Base-by-base conservation (phyloP, 1,140 invertebrate genomes). In the Rhyzopertha dominica region DNA sequence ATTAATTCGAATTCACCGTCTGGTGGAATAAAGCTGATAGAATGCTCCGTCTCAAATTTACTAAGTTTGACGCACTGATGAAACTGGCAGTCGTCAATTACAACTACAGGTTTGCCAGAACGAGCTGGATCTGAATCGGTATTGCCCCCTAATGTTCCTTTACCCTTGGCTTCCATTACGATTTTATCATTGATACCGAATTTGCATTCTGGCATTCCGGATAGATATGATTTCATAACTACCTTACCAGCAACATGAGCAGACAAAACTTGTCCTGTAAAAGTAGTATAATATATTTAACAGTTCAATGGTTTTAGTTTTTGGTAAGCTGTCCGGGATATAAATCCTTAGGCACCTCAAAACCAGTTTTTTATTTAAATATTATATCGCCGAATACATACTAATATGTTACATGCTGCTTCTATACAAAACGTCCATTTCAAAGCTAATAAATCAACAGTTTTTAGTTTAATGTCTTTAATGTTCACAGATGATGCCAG, bases 151-250 rank as follows among this genome's bases (percentile, higher is more conserved):
- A 84, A 72, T 2, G 78, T 76, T 5, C 77, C 77, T 63, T 81
- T 86, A 4, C 93, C 91, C 70, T 98, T 99, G 0, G 87, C 89
- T 60, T 99, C 97, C 89, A 99, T 96, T 0, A 98, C 90, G 42
- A 99, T 90, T 72, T 99, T 99, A 63, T 99, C 97, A 63, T 99
- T 99, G 59, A 99, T 99, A 10, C 97, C 97, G 74, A 99, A 99
- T 74, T 99, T 99, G 73, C 97, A 99, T 68, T 99, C 97, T 0
- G 97, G 97, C 97, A 99, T 99, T 18, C 97, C 97, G 25, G 94
- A 98, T 18, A 99, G 72, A 67, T 98, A 99, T 0, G 94, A 97
- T 71, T 99, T 99, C 96, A 99, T 99, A 0, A 99, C 90, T 25
- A 99, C 95, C 69, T 97, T 97, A 23, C 97, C 97, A 47, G 97